Percentiles rank a stretch among this genome's conserved stretches.
phyloP scores from a whole-genome alignment of 2,888 invertebrate genomes.

The Drosophila mayaguana region DNA sequence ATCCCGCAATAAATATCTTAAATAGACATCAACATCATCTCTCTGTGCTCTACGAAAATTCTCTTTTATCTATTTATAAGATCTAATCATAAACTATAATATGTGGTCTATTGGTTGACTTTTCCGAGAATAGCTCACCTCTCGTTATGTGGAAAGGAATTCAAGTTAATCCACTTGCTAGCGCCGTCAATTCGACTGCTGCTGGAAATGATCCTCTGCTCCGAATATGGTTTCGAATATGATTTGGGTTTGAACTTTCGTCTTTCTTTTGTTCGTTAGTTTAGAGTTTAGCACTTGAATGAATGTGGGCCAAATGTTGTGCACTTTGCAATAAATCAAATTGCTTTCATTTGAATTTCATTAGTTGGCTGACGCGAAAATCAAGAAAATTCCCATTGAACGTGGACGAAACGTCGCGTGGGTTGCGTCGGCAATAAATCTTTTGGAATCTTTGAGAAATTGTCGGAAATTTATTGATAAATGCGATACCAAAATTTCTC shows the following conservation, averaged over 20 bases:
- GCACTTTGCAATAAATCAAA: conserved; percentile 76
- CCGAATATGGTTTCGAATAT: conserved; percentile 4
- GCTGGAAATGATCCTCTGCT: conserved; percentile 31
- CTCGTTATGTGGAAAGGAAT: conserved; percentile 57
- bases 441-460: conserved; percentile 38
- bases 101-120: conserved; percentile 1
- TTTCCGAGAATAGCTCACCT: conserved; percentile 55
- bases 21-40: not conserved
- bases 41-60: not conserved
- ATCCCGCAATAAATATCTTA: not conserved
- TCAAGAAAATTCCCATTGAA: conserved; percentile 21
- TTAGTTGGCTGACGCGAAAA: conserved; percentile 48
- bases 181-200: conserved; percentile 58
- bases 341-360: conserved; percentile 55
- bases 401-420: conserved; percentile 61
- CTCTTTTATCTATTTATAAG: not conserved
- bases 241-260: conserved; percentile 14
- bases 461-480: conserved; percentile 44
- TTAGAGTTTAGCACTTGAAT: conserved; percentile 38
- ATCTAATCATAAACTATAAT: conserved; percentile 2
- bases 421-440: conserved; percentile 69
- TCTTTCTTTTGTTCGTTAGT: conserved; percentile 10
- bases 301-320: conserved; percentile 70
- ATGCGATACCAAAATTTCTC: conserved; percentile 29
- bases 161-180: conserved; percentile 73